These are phyloP conservation scores for Phataginus tetradactyla DNA, from an alignment of 2,797 vertebrate species.

Conservation along the genomic window DNA sequence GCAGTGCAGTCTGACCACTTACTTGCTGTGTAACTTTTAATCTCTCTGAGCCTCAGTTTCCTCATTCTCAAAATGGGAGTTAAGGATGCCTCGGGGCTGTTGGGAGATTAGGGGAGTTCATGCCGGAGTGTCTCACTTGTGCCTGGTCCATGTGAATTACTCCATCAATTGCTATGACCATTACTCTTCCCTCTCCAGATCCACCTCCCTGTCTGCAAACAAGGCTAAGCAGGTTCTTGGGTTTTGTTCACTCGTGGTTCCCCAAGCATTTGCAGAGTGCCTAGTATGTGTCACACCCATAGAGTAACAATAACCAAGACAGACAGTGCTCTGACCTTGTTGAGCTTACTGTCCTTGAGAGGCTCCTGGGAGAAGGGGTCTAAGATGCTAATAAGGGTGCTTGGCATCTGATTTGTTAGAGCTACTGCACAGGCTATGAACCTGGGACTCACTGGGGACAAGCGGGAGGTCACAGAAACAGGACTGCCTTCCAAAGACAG, in stretches of 20 bases:
- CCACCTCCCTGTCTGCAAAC: background rate
- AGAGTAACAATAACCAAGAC: background rate
- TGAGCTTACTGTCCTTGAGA: background rate
- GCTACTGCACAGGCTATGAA: background rate
- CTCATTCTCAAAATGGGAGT: background rate
- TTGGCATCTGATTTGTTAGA: background rate
- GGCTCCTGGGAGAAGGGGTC: background rate
- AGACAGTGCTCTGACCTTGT: background rate
- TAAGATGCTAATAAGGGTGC: background rate
- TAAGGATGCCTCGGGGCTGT: background rate
- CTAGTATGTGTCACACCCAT: rapidly evolving
- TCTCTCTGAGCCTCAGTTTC: background rate
- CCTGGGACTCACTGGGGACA: background rate
- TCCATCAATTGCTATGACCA: background rate
- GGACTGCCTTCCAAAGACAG: background rate
- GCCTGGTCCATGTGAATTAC: background rate
- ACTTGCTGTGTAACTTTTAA: background rate
- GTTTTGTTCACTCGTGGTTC: background rate
- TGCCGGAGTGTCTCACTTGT: background rate
- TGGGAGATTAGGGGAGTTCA: background rate
- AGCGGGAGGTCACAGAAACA: background rate
- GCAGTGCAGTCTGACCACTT: too few relatives aligned
- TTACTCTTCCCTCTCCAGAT: background rate
- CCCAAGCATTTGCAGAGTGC: background rate
- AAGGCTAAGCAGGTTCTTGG: background rate